Conservation (phyloP, 1,140 invertebrate species). For the Gryon sp. region DNA sequence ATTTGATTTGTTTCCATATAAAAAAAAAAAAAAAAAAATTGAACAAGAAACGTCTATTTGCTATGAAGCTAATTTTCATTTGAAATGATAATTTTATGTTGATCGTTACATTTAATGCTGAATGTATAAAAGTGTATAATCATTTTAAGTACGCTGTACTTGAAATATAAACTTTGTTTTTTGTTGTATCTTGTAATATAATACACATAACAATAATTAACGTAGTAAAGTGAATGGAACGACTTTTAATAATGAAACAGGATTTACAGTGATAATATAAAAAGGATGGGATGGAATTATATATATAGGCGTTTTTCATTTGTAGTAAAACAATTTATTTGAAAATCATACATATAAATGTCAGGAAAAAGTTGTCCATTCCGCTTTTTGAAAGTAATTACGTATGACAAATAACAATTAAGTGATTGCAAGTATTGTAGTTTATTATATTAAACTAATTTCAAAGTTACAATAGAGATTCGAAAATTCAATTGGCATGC, state of each 20-base stretch:
- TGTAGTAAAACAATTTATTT: constrained; percentile 69
- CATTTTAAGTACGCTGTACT: constrained; percentile 1
- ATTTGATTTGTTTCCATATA: background rate
- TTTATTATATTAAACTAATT: constrained; percentile 4
- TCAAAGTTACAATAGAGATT: constrained; percentile 17
- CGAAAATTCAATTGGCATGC: constrained; percentile 31
- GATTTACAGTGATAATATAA: constrained; percentile 63
- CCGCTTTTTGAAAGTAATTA: constrained; percentile 21
- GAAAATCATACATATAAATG: constrained; percentile 63
- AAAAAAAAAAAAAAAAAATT: too few relatives aligned
- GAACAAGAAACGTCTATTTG: too few relatives aligned
- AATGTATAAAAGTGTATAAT: constrained; percentile 4
- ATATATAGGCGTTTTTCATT: constrained; percentile 60
- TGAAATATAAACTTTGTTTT: background rate
- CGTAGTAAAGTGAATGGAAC: constrained; percentile 41
- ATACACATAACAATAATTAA: constrained; percentile 35
- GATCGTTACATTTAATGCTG: background rate
- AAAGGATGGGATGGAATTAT: constrained; percentile 61
- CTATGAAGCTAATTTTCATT: too few relatives aligned
- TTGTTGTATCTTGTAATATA: constrained; percentile 30
- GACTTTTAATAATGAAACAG: constrained; percentile 63
- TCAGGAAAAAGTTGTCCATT: constrained; percentile 46
- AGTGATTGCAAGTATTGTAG: constrained; percentile 9
- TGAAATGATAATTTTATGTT: too few relatives aligned
- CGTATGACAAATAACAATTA: constrained; percentile 20